Evolutionary conservation across 1,140 invertebrate genomes (phyloP), one percentile per base, ranked within the genome.

Genomic region (Frieseomelitta varia): DNA sequence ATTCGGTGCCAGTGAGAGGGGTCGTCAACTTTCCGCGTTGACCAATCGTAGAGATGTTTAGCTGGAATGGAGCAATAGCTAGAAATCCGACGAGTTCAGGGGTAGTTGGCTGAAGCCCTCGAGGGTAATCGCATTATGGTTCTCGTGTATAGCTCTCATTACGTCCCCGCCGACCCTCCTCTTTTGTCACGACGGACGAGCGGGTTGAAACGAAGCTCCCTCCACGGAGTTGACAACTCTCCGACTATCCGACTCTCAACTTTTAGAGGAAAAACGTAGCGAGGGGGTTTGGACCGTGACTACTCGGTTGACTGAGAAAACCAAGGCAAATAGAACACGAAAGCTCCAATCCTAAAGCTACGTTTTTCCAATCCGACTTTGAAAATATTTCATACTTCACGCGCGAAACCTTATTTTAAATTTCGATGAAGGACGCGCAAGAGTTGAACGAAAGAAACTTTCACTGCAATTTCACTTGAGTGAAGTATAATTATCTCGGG

Each of bases 91-190:
- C 87, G 88, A 93, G 91, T 94, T 93, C 93, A 94, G 88, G 88
- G 92, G 91, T 93, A 93, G 92, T 92, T 93, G 92, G 90, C 90
- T 92, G 94, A 94, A 94, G 93, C 94, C 93, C 92, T 92, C 87
- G 90, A 90, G 92, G 91, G 86, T 94, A 94, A 94, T 94, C 93
- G 93, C 92, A 94, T 94, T 94, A 94, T 88, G 88, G 86, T 90
- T 91, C 92, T 92, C 89, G 87, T 87, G 90, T 91, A 93, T 90
- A 91, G 90, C 90, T 93, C 91, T 94, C 93, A 93, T 94, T 94
- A 93, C 91, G 92, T 85, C 88, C 90, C 87, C 85, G 78, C 80
- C 85, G 88, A 73, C 84, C 82, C 75, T 39, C 30, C 51, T 39
- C 77, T 63, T 68, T 84, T 71, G 61, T 69, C 80, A 27, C 61